A percentile compares a stretch with the other conserved stretches of the same genome.
Evolutionary conservation across 2,797 vertebrate genomes (phyloP).

Genomic region (Acanthiza pusilla): DNA sequence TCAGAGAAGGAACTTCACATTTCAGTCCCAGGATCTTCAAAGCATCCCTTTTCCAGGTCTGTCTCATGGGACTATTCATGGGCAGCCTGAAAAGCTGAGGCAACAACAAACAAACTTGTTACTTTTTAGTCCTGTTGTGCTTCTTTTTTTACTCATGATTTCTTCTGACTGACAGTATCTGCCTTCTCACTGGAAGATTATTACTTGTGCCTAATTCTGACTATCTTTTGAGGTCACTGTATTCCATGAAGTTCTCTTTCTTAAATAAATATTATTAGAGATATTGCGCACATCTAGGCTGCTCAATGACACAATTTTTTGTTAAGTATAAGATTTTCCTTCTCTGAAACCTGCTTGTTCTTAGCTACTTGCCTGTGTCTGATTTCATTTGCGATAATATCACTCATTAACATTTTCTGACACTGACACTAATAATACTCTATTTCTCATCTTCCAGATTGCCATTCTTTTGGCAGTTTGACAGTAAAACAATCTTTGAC

Average conservation of each 20-base stretch:
- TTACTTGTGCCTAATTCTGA: neutral
- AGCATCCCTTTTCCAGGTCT: neutral
- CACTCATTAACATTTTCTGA: slow-evolving; percentile 9
- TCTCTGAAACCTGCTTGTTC: neutral
- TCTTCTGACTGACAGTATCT: neutral
- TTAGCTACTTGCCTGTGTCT: neutral
- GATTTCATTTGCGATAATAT: neutral
- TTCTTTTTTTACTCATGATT: neutral
- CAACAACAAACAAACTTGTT: neutral
- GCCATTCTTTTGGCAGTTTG: neutral
- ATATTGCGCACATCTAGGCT: neutral
- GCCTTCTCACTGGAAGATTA: neutral
- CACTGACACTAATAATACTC: neutral
- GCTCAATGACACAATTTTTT: neutral
- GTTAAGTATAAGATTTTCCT: neutral
- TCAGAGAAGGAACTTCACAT: neutral
- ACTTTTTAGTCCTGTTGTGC: neutral
- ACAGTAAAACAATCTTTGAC: neutral
- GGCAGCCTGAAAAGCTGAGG: neutral
- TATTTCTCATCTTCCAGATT: neutral
- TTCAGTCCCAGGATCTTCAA: neutral
- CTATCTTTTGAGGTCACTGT: neutral
- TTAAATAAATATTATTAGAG: neutral
- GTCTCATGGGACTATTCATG: neutral
- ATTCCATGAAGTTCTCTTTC: neutral